Evolutionary conservation across 2,797 vertebrate species (phyloP).

Genomic region (Pteronotus mesoamericanus): DNA sequence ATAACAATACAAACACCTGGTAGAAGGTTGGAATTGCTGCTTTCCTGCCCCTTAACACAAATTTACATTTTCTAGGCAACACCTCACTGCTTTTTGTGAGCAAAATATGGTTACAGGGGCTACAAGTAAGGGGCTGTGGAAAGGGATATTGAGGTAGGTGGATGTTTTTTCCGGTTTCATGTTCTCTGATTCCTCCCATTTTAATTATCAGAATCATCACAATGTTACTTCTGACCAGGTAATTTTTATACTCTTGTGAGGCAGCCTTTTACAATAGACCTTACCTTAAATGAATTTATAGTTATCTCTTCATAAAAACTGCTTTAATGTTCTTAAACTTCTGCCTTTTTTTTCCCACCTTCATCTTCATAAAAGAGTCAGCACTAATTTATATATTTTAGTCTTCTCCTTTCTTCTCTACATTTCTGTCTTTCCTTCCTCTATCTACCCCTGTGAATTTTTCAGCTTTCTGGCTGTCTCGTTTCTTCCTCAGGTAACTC

Average conservation of each 20-base stretch:
- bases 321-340: background rate
- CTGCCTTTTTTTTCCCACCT: background rate
- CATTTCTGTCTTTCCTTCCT: background rate
- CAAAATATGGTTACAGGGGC: background rate
- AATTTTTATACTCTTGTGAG: background rate
- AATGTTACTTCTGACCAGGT: background rate
- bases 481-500: background rate
- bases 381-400: background rate
- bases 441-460: background rate
- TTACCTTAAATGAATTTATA: background rate
- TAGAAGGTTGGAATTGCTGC: background rate
- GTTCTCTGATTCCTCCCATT: background rate
- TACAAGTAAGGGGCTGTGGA: background rate
- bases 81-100: background rate
- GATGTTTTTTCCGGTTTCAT: background rate
- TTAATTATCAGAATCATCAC: background rate
- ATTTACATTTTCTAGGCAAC: background rate
- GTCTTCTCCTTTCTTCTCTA: background rate
- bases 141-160: too few species aligned
- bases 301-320: background rate
- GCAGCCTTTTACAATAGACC: background rate
- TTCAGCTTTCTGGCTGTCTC: background rate
- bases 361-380: background rate
- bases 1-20: background rate
- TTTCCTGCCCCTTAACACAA: conserved; percentile 13